Percentiles rank a stretch among this genome's conserved stretches.
Conservation (phyloP, 2,888 invertebrate genomes). For the Linnaemya tessellans region DNA sequence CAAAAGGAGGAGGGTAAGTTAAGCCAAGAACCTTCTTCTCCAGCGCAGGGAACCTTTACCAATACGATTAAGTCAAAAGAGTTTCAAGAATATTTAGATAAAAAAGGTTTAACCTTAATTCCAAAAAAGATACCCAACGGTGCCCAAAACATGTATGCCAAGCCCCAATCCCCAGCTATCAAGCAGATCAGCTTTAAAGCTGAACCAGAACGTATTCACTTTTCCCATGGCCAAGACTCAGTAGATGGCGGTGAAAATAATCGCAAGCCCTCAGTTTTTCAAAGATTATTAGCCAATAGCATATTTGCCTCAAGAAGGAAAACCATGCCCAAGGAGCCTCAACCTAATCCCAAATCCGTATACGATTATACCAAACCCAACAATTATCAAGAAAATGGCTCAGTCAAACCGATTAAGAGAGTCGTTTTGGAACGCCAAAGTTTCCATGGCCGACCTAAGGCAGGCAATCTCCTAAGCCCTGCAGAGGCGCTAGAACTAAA, state of each 20-base stretch:
- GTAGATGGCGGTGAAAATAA: constrained; percentile 75
- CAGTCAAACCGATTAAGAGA: constrained; percentile 78
- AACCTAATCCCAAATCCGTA: constrained; percentile 76
- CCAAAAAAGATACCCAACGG: constrained; percentile 77
- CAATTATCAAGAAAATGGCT: constrained; percentile 73
- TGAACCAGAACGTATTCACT: constrained; percentile 72
- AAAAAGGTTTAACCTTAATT: constrained; percentile 81
- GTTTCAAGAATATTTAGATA: constrained; percentile 82
- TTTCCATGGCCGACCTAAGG: constrained; percentile 76
- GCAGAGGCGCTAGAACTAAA: constrained; percentile 73
- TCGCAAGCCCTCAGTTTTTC: constrained; percentile 82
- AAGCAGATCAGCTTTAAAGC: constrained; percentile 70
- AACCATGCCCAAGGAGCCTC: constrained; percentile 80
- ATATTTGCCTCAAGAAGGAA: constrained; percentile 81
- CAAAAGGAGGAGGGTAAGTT: constrained; percentile 33
- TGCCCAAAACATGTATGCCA: constrained; percentile 68
- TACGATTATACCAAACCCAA: constrained; percentile 73
- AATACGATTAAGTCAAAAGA: constrained; percentile 83
- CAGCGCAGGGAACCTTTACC: constrained; percentile 78
- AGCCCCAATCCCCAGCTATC: constrained; percentile 50
- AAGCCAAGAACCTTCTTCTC: constrained; percentile 61
- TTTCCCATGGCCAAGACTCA: constrained; percentile 68
- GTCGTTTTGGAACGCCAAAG: constrained; percentile 80
- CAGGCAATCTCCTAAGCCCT: constrained; percentile 73
- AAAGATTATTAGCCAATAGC: constrained; percentile 80